Percentiles rank a stretch among this genome's conserved stretches.
These are phyloP conservation scores for Atrichornis clamosus DNA, from an alignment of 2,113 vertebrate genomes.

Conservation along the genomic window DNA sequence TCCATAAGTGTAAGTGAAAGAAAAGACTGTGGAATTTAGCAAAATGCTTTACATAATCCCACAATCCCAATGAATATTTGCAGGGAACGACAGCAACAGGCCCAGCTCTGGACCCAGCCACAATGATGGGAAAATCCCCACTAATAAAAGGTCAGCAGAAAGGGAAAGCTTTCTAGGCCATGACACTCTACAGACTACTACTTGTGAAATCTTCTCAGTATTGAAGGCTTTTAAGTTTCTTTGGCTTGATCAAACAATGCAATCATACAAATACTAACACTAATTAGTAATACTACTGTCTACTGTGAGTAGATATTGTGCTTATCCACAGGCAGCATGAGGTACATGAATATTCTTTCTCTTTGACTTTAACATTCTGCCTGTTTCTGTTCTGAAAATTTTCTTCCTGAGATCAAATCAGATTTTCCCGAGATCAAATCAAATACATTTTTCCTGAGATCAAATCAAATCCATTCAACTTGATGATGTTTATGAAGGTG, in stretches of 20 bases:
- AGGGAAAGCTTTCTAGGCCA: background rate
- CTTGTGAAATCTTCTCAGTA: background rate
- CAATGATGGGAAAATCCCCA: background rate
- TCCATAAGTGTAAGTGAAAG: background rate
- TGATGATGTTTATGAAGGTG: background rate
- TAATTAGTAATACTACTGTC: background rate
- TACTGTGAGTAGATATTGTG: background rate
- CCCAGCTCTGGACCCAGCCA: background rate
- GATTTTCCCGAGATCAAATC: background rate
- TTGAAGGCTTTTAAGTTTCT: background rate
- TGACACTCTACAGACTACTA: background rate
- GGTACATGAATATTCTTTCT: background rate
- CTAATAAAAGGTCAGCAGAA: background rate
- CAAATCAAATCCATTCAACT: background rate
- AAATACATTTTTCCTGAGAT: background rate
- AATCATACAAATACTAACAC: background rate
- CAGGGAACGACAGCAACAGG: background rate
- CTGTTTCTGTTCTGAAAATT: background rate
- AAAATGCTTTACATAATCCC: background rate
- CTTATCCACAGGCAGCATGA: background rate
- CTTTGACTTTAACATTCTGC: background rate
- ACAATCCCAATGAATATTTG: background rate
- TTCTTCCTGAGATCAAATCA: background rate
- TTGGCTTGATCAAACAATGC: background rate
- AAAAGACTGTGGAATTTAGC: background rate